phyloP scores from a whole-genome alignment of 2,888 invertebrate species.

The Nebria salina region DNA sequence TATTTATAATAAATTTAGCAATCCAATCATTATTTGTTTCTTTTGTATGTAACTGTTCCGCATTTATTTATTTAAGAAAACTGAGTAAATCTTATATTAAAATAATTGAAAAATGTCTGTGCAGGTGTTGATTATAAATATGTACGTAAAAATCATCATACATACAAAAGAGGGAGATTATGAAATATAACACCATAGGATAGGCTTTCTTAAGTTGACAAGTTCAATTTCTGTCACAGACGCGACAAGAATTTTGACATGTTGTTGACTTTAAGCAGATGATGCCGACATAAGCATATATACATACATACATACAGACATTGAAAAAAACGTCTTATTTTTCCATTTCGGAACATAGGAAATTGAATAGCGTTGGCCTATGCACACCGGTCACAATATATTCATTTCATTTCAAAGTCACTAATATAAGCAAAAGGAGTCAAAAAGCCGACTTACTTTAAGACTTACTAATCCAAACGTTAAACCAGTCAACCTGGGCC shows the following conservation, averaged over 20 bases:
- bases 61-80: no score
- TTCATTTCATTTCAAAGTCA: constrained; percentile 6
- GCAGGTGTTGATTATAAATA: not conserved
- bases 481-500: constrained; percentile 2
- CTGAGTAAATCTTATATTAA: not conserved
- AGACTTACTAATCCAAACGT: constrained; percentile 12
- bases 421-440: not conserved
- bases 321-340: not conserved
- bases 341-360: constrained; percentile 10
- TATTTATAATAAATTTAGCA: no score
- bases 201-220: not conserved
- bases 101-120: not conserved
- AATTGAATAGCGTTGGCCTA: constrained; percentile 5
- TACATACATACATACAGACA: not conserved
- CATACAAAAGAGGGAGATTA: not conserved
- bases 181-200: constrained; percentile 7
- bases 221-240: constrained; percentile 18
- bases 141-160: not conserved
- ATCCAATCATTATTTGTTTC: no score
- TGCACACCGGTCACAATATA: constrained; percentile 18
- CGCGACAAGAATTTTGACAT: constrained; percentile 18
- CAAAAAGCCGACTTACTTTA: constrained; percentile 17
- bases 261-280: constrained; percentile 20
- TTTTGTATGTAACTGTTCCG: no score
- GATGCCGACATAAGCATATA: constrained; percentile 4